phyloP scores from a whole-genome alignment of 2,888 invertebrate species.

The Drosophila meridiana region DNA sequence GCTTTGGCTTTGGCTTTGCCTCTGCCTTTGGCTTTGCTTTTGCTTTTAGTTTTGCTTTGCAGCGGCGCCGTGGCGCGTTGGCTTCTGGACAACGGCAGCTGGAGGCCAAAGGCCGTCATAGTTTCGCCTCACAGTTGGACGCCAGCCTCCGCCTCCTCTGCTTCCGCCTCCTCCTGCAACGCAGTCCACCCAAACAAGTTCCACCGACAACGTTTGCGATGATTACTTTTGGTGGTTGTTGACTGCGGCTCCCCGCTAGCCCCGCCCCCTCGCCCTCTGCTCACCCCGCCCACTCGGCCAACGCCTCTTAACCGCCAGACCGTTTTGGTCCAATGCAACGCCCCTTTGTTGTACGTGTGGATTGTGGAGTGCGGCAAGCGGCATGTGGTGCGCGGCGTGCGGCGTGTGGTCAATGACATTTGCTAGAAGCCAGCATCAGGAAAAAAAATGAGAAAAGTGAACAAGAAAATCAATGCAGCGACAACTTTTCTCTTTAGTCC shows the following conservation, averaged over 20 bases:
- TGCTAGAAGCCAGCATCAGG: slow-evolving; percentile 39
- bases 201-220: slow-evolving; percentile 67
- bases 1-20: not conserved
- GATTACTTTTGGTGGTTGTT: slow-evolving; percentile 77
- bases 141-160: slow-evolving; percentile 12
- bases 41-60: slow-evolving; percentile 18
- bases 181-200: slow-evolving; percentile 28
- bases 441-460: slow-evolving; percentile 16
- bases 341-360: slow-evolving; percentile 72
- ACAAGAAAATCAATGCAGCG: slow-evolving; percentile 60
- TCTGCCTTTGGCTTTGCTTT: slow-evolving; percentile 4
- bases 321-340: slow-evolving; percentile 48
- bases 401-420: slow-evolving; percentile 74
- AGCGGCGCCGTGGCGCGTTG: slow-evolving; percentile 19
- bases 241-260: slow-evolving; percentile 37
- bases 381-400: slow-evolving; percentile 19
- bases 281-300: not conserved
- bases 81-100: slow-evolving; percentile 39
- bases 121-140: slow-evolving; percentile 57
- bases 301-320: not conserved
- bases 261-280: not conserved
- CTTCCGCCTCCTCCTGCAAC: not conserved
- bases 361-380: slow-evolving; percentile 18
- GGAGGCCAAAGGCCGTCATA: slow-evolving; percentile 57
- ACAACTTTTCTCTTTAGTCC: slow-evolving; percentile 23